Conservation (phyloP, 2,797 vertebrate genomes). For the Lagothrix lagotricha region DNA sequence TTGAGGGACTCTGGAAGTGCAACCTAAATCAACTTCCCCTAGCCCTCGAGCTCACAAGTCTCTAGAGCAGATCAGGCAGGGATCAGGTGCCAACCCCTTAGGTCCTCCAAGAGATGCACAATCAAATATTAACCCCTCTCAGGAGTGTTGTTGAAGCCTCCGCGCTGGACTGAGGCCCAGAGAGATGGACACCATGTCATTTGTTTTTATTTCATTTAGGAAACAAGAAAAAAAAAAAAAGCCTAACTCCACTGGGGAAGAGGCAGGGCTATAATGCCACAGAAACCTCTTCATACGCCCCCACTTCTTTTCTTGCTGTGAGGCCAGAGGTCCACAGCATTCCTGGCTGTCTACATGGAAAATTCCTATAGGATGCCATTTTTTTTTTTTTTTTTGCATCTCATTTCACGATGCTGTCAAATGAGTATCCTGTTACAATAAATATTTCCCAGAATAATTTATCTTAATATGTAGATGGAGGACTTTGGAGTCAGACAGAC, state of each 20-base stretch:
- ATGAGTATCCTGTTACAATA: accelerated
- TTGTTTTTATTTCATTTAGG: neutral
- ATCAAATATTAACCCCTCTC: too few species aligned
- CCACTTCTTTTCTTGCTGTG: accelerated
- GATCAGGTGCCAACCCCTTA: neutral
- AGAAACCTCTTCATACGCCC: neutral
- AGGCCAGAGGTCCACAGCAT: accelerated
- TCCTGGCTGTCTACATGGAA: accelerated
- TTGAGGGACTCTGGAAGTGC: too few species aligned
- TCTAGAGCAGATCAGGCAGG: too few species aligned
- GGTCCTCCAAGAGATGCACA: neutral
- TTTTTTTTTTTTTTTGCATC: too few species aligned
- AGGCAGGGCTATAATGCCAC: accelerated
- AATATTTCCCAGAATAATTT: accelerated
- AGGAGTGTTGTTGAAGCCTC: accelerated
- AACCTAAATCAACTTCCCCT: neutral
- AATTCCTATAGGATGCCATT: accelerated
- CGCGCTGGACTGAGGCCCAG: neutral
- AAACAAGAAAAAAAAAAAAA: neutral
- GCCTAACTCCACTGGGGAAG: accelerated
- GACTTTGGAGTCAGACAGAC: neutral
- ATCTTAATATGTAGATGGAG: neutral
- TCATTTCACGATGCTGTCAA: accelerated
- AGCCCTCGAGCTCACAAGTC: too few species aligned
- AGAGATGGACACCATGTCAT: neutral